Evolutionary conservation across 2,888 invertebrate genomes (phyloP).

Genomic region (Thysanoteuthis rhombus): DNA sequence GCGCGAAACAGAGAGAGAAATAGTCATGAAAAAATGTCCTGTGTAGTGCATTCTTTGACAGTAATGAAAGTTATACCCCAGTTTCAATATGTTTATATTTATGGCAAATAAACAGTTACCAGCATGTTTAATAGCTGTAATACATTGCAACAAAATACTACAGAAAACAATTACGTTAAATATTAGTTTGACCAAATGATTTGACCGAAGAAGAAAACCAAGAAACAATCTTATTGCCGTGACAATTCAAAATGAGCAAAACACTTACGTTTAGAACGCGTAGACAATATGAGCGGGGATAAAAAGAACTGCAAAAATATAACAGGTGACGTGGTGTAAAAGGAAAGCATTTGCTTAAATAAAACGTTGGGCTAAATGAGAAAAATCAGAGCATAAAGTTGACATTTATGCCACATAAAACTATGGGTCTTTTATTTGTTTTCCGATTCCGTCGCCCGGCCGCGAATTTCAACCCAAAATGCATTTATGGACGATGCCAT

Average conservation of each 20-base stretch:
- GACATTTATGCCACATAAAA: not conserved
- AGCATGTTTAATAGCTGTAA: not conserved
- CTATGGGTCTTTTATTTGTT: not conserved
- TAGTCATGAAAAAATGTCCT: too few relatives aligned
- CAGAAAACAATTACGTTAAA: not conserved
- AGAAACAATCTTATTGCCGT: not conserved
- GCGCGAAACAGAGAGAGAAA: too few relatives aligned
- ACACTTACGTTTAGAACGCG: not conserved
- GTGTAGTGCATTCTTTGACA: too few relatives aligned
- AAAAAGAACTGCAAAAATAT: not conserved
- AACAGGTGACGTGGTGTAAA: not conserved
- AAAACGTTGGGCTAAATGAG: not conserved
- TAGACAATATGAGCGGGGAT: not conserved
- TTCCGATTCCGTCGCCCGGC: not conserved
- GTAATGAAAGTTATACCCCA: too few relatives aligned
- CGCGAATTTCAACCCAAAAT: not conserved
- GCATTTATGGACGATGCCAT: not conserved
- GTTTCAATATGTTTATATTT: not conserved
- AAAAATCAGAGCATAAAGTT: not conserved
- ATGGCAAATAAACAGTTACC: not conserved
- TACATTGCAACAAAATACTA: not conserved
- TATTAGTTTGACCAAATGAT: not conserved
- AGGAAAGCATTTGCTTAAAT: not conserved
- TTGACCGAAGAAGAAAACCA: not conserved
- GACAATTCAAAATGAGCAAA: not conserved